Evolutionary conservation across 2,113 vertebrate genomes (phyloP), one percentile per base, ranked within the genome.

Genomic region (Ailurus styani): DNA sequence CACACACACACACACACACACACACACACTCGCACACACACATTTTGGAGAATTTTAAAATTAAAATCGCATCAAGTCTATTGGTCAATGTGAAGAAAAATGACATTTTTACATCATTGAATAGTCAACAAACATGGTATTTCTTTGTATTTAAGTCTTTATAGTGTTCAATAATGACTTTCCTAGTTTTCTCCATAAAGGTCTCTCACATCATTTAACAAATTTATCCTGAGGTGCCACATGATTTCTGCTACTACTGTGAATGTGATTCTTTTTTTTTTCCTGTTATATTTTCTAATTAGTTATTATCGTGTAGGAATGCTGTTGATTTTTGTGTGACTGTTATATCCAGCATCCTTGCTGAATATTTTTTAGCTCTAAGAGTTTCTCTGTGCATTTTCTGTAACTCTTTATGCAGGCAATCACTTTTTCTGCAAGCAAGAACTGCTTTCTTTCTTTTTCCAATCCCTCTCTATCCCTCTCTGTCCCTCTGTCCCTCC

Each of bases 321-420:
- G 21, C 25, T 86, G 20, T 60, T 55, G 23, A 29, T 42, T 85
- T 96, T 60, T 54, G 23, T 72, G 60, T 78, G n/a, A 42, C 64
- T 91, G 86, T 66, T 92, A 6, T 85, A 82, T 81, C 20, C 68
- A 52, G 20, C 18, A 77, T 27, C 15, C 25, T 95, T 60, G 40
- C 20, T 90, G 23, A 82, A 64, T 9, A 73, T 4, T 73, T 95
- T 89, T 81, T 85, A 81, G 23, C 29, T 85, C 55, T 81, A 31
- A 77, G 52, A 92, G 17, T 86, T 66, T 95, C 62, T 78, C 75
- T 72, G 20, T 95, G 62, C 75, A 40, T 96, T 85, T 93, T 96
- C 37, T 96, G 34, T n/a, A 82, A 31, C 57, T 68, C 29, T 87
- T 78, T 72, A 27, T 70, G 45, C 73, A 77, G 50, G 72, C 70